Percentiles rank a stretch among this genome's conserved stretches.
These are phyloP conservation scores for Mesorhabditis spiculigera DNA, from an alignment of 2,888 invertebrate species.

Conservation along the genomic window DNA sequence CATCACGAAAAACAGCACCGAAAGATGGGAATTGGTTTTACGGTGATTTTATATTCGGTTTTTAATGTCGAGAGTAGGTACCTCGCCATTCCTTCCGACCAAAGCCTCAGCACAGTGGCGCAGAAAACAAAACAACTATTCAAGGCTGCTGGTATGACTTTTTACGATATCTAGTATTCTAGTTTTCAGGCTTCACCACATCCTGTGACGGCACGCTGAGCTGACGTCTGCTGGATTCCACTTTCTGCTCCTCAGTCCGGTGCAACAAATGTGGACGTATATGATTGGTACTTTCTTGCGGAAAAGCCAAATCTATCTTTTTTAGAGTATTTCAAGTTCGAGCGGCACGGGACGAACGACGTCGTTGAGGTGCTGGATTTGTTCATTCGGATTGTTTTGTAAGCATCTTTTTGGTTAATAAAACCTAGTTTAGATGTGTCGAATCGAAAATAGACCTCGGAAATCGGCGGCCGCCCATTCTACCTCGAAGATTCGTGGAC, in stretches of 20 bases:
- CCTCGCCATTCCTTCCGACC: constrained; percentile 50
- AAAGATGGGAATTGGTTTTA: constrained; percentile 63
- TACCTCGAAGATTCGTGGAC: constrained; percentile 38
- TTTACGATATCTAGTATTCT: constrained; percentile 62
- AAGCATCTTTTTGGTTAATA: constrained; percentile 13
- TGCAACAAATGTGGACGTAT: constrained; percentile 94
- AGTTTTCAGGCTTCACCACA: constrained; percentile 12
- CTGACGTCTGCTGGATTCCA: constrained; percentile 78
- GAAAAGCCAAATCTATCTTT: background rate
- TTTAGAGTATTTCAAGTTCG: constrained; percentile 37
- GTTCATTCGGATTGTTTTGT: constrained; percentile 30
- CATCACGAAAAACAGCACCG: constrained; percentile 60
- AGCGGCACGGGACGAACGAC: constrained; percentile 20
- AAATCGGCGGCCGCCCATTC: constrained; percentile 26
- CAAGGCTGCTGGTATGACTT: constrained; percentile 86
- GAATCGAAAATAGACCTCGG: constrained; percentile 10
- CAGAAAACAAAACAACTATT: constrained; percentile 85
- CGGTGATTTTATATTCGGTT: constrained; percentile 18
- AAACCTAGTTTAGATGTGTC: constrained; percentile 4
- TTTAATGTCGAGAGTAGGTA: constrained; percentile 27
- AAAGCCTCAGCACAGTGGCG: constrained; percentile 54
- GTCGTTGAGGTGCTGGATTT: constrained; percentile 32
- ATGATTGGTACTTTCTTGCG: constrained; percentile 69
- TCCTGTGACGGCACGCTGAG: constrained; percentile 32
- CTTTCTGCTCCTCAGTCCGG: constrained; percentile 85